Percentiles rank a stretch among this genome's conserved stretches.
Conservation (phyloP, 2,888 invertebrate species). For the Meliscaeva auricollis region DNA sequence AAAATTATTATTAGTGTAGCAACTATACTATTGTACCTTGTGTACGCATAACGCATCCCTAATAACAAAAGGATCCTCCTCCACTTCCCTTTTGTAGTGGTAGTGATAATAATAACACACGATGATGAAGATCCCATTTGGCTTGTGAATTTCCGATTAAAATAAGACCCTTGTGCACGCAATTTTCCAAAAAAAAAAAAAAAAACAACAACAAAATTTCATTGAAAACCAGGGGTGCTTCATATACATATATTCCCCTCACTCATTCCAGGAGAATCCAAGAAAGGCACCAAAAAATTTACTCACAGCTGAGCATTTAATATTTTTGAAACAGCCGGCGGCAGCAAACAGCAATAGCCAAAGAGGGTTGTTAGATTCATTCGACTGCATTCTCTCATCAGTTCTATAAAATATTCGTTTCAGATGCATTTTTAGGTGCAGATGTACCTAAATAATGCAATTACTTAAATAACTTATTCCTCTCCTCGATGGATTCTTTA, state of each 20-base stretch:
- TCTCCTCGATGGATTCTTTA: background rate
- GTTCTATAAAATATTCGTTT: conserved; percentile 42
- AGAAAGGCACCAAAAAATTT: background rate
- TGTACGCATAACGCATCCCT: conserved; percentile 37
- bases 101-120: conserved; percentile 34
- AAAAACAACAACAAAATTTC: conserved; percentile 22
- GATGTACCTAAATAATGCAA: conserved; percentile 43
- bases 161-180: conserved; percentile 68
- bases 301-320: conserved; percentile 43
- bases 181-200: conserved; percentile 47
- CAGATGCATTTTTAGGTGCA: conserved; percentile 60
- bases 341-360: conserved; percentile 6
- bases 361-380: conserved; percentile 67
- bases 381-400: conserved; percentile 41
- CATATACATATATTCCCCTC: conserved; percentile 36
- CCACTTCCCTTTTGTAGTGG: conserved; percentile 52
- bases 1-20: conserved; percentile 23
- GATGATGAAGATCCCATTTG: conserved; percentile 64
- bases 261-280: conserved; percentile 20
- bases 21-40: conserved; percentile 15
- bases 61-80: conserved; percentile 62
- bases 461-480: conserved; percentile 5
- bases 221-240: conserved; percentile 38
- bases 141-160: conserved; percentile 59
- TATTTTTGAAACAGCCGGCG: conserved; percentile 60